A percentile compares a stretch with the other conserved stretches of the same genome.
phyloP scores from a whole-genome alignment of 2,888 invertebrate species.

The Mythimna impura region DNA sequence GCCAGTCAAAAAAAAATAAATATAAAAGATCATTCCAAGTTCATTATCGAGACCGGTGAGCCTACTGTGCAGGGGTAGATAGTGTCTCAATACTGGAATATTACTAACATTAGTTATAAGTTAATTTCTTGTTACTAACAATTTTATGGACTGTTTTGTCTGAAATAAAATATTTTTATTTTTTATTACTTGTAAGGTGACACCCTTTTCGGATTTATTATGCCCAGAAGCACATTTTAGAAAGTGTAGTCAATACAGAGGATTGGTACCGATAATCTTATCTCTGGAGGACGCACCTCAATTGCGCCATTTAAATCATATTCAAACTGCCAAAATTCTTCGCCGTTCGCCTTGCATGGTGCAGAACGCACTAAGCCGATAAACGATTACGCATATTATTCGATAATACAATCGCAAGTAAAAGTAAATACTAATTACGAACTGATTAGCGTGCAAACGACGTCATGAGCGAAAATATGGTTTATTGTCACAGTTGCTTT shows the following conservation, averaged over 20 bases:
- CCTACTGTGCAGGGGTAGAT: too few relatives aligned
- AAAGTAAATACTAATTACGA: conserved; percentile 48
- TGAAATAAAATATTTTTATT: too few relatives aligned
- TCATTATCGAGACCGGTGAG: too few relatives aligned
- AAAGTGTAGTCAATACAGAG: neutral
- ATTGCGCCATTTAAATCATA: neutral
- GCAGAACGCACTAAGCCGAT: neutral
- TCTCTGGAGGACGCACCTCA: neutral
- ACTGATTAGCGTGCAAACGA: conserved; percentile 25
- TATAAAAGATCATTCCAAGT: too few relatives aligned
- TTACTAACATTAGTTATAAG: too few relatives aligned
- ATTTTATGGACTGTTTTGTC: too few relatives aligned
- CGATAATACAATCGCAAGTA: conserved; percentile 42
- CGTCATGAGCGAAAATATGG: conserved; percentile 37
- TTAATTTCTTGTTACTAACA: too few relatives aligned
- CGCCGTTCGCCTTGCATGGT: conserved; percentile 1
- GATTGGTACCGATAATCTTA: conserved; percentile 1
- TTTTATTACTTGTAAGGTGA: too few relatives aligned
- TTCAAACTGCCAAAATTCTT: neutral
- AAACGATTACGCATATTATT: conserved; percentile 28
- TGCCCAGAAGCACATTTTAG: neutral
- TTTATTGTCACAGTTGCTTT: conserved; percentile 37
- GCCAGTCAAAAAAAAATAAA: too few relatives aligned
- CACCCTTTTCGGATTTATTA: neutral
- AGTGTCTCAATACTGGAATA: too few relatives aligned